These are phyloP conservation scores for Montipora cactus DNA, from an alignment of 64 coral and sea anemone species.

Conservation along the genomic window DNA sequence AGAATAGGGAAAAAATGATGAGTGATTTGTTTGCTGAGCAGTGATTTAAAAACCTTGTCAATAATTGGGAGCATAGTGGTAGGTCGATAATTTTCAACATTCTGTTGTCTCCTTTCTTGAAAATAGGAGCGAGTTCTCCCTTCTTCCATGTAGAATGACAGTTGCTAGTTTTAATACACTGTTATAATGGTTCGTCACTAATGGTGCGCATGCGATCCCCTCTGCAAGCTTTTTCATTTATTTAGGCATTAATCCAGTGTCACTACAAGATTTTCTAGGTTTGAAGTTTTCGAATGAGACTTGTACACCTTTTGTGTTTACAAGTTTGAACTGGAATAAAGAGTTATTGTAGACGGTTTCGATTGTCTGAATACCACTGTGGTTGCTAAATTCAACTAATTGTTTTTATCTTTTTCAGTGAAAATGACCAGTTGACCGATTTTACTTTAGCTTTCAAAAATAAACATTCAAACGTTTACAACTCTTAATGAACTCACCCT, in stretches of 20 bases:
- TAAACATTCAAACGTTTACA: no score
- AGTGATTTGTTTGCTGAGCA: not conserved
- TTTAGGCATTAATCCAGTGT: not conserved
- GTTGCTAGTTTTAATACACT: not conserved
- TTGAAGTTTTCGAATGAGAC: constrained; percentile 7
- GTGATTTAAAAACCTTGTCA: constrained; percentile 13
- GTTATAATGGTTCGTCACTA: constrained; percentile 45
- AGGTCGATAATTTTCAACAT: constrained; percentile 27
- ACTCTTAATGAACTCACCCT: not conserved
- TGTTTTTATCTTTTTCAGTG: no score
- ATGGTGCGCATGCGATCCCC: constrained; percentile 22
- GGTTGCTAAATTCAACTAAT: not conserved
- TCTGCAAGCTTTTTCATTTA: constrained; percentile 56
- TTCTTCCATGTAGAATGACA: no score
- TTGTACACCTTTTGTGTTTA: constrained; percentile 30
- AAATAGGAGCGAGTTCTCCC: not conserved
- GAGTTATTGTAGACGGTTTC: constrained; percentile 47
- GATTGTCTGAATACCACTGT: constrained; percentile 9
- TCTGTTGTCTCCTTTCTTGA: constrained; percentile 47
- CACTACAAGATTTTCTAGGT: constrained; percentile 25
- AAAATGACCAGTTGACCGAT: no score
- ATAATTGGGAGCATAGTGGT: constrained; percentile 15
- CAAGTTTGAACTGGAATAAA: constrained; percentile 32
- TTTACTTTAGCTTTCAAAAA: no score
- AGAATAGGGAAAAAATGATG: not conserved